phyloP scores from a whole-genome alignment of 2,888 invertebrate species.

The Ditylenchus weischeri region DNA sequence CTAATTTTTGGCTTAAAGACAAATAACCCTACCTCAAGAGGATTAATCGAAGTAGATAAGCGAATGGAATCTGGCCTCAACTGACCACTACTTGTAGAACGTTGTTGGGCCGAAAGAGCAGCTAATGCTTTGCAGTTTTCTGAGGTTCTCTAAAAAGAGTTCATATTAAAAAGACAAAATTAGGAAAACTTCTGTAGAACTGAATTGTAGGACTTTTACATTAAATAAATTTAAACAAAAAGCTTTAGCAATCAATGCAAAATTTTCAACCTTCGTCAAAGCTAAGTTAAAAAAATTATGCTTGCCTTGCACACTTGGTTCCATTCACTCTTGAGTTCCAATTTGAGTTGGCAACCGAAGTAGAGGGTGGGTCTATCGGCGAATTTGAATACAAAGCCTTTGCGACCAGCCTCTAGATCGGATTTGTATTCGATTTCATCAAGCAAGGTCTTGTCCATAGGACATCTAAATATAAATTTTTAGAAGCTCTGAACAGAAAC shows the following conservation, averaged over 20 bases:
- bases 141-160: slow-evolving; percentile 7
- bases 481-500: too few relatives aligned
- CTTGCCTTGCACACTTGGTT: slow-evolving; percentile 14
- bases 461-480: slow-evolving; percentile 36
- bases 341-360: slow-evolving; percentile 51
- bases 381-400: slow-evolving; percentile 51
- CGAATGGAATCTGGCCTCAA: background rate
- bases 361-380: slow-evolving; percentile 53
- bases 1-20: background rate
- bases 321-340: slow-evolving; percentile 39
- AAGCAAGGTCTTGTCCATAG: slow-evolving; percentile 45
- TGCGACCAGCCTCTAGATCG: slow-evolving; percentile 42
- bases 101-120: background rate
- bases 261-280: background rate
- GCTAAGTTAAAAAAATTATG: background rate
- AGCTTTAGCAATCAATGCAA: too few relatives aligned
- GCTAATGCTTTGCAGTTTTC: slow-evolving; percentile 6
- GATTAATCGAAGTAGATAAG: background rate
- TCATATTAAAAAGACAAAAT: too few relatives aligned
- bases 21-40: background rate
- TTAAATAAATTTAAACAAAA: too few relatives aligned
- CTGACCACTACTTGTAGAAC: background rate
- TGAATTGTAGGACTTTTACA: too few relatives aligned
- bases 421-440: slow-evolving; percentile 41
- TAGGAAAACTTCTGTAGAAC: too few relatives aligned